Base-by-base conservation (phyloP, 2,113 vertebrate genomes). In the Alligator mississippiensis region DNA sequence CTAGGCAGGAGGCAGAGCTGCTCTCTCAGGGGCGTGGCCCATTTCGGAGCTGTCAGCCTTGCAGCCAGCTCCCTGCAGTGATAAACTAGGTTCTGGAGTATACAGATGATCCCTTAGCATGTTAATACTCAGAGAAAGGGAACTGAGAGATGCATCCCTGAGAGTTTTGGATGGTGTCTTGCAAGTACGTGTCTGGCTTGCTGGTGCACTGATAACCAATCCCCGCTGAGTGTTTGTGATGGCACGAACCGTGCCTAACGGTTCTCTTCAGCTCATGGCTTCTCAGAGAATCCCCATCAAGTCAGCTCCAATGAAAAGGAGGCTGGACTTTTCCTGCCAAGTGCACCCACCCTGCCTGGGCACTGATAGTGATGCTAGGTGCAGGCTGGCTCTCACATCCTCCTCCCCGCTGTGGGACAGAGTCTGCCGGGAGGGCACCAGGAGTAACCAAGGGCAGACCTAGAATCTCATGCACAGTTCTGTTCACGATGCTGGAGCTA, bases 391-490 rank as follows among this genome's bases (percentile, higher is more conserved):
- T 94, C 96, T 95, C 25, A 18, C 93, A 93, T 30, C 76, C 57
- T 90, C 91, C 93, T 84, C 82, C 21, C 34, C 70, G 6, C 57
- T 27, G 47, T 47, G 28, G 3, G 59, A 55, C 38, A 60, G 70
- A 72, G 15, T 63, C 96, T 82, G 92, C 95, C 94, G 90, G 92
- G 93, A 22, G 38, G 38, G 19, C 34, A 38, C 34, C 21, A 12
- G 11, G 21, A 22, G 34, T 18, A 74, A 38, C 95, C 96, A 96
- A 97, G 96, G 96, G 96, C 96, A 97, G 94, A 92, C 90, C 93
- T 81, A 22, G 70, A 47, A 47, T 13, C 14, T 38, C 38, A 38
- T 74, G 70, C 38, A 74, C 94, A 88, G 90, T 94, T 96, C 90
- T 7, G 0, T 66, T 96, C 82, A 47, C 25, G 70, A 47, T 47